A percentile compares a stretch with the other conserved stretches of the same genome.
phyloP scores from a whole-genome alignment of 2,113 vertebrate genomes.

The Perccottus glenii region DNA sequence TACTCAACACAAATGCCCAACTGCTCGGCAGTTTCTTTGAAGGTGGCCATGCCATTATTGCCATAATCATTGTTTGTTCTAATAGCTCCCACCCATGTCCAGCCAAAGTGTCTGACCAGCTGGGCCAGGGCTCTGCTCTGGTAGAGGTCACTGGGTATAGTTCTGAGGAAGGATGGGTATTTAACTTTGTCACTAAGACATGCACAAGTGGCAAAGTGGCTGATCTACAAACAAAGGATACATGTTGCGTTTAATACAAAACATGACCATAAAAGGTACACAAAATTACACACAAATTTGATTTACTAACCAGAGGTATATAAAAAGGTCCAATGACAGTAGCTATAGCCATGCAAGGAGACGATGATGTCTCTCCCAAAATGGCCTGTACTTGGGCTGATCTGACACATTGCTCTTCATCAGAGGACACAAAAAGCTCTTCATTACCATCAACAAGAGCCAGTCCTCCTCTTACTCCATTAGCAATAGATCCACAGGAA shows the following conservation, averaged over 20 bases:
- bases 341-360: conserved; percentile 53
- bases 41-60: conserved; percentile 70
- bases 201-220: conserved; percentile 75
- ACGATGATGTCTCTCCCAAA: conserved; percentile 66
- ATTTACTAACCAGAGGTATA: neutral
- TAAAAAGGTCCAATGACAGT: conserved; percentile 58
- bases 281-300: neutral
- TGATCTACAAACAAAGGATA: conserved; percentile 54
- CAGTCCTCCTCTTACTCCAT: conserved; percentile 63
- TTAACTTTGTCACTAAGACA: conserved; percentile 74
- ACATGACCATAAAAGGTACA: neutral
- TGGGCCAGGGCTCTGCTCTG: conserved; percentile 71
- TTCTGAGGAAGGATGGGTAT: conserved; percentile 71
- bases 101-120: conserved; percentile 70
- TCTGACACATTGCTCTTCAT: conserved; percentile 52
- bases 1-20: conserved; percentile 71
- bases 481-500: conserved; percentile 66
- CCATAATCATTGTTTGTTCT: conserved; percentile 74
- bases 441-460: conserved; percentile 67
- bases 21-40: conserved; percentile 54
- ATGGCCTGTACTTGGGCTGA: conserved; percentile 69
- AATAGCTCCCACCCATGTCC: conserved; percentile 74
- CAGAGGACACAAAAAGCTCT: conserved; percentile 2
- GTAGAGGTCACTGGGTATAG: conserved; percentile 73
- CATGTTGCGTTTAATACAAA: neutral